Percentiles rank a stretch among this genome's conserved stretches.
Evolutionary conservation across 1,140 invertebrate species (phyloP).

Genomic region (Limonius californicus): DNA sequence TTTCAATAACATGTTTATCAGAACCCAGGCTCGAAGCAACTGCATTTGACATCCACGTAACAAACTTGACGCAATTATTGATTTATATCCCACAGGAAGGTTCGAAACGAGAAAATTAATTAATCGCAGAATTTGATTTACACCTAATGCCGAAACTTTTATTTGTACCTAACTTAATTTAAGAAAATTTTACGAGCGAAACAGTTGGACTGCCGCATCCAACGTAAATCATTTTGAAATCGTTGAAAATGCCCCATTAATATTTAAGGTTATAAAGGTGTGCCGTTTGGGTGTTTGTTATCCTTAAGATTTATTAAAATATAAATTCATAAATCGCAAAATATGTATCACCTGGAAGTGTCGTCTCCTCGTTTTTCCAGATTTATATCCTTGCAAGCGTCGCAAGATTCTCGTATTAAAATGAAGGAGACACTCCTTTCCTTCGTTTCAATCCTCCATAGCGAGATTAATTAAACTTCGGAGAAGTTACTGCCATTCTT

Average conservation of each 20-base stretch:
- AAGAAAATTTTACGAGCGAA: too few relatives aligned
- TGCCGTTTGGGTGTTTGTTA: too few relatives aligned
- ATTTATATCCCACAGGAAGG: not conserved
- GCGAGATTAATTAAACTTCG: not conserved
- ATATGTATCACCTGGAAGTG: not conserved
- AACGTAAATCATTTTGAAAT: too few relatives aligned
- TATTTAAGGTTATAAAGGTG: too few relatives aligned
- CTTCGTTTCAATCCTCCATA: not conserved
- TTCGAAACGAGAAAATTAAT: not conserved
- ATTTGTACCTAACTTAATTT: too few relatives aligned
- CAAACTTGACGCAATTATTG: not conserved
- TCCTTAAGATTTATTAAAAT: not conserved
- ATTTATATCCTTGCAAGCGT: not conserved
- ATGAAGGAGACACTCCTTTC: not conserved
- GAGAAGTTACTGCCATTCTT: not conserved
- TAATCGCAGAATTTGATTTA: not conserved
- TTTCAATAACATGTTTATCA: slow-evolving; percentile 1
- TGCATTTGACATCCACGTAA: not conserved
- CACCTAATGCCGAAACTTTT: too few relatives aligned
- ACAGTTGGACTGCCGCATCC: too few relatives aligned
- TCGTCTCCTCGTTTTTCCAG: not conserved
- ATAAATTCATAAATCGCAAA: not conserved
- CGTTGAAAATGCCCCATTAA: too few relatives aligned
- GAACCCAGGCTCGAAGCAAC: not conserved
- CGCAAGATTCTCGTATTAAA: not conserved